Evolutionary conservation across 1,140 invertebrate species (phyloP), one percentile per base, ranked within the genome.

Genomic region (Drosophila setifemur): DNA sequence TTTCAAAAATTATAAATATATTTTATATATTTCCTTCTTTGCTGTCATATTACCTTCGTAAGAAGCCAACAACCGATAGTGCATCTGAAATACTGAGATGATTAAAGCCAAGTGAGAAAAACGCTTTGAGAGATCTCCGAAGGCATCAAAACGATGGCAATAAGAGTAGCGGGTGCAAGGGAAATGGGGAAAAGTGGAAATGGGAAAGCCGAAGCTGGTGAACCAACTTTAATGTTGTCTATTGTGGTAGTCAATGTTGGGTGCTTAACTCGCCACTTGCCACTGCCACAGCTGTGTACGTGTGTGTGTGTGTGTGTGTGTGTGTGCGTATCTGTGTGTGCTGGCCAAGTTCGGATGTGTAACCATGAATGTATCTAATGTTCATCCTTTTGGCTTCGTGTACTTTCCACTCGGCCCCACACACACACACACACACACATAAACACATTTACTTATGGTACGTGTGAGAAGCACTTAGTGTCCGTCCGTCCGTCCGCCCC

Each of bases 301-400:
- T n/a, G n/a, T n/a, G n/a, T n/a, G 29, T 40, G 29, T 16, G 12
- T 16, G 33, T 39, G 25, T 52, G 45, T 44, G 28, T 42, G 28
- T 39, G 49, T 66, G 25, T 53, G 14, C 28, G 25, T 35, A 11
- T 26, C 42, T 69, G 26, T 70, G 14, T 39, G 29, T 54, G 44
- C 43, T 43, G 52, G 53, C 53, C 61, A 50, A 69, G 71, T 43
- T 55, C 43, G 78, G 79, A 85, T 79, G 79, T 83, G 70, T 75
- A 55, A 74, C 64, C 79, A 79, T 75, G 79, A 74, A 86, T 86
- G 79, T 85, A 85, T 85, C 81, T 85, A 85, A 85, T 85, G 79
- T 79, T 85, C 79, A 85, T 86, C 81, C 79, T 79, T 79, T 79
- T 78, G 81, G 57, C 79, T 74, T 71, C 69, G 39, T 78, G 70